phyloP scores from a whole-genome alignment of 2,888 invertebrate genomes.

The Copidosoma aretas region DNA sequence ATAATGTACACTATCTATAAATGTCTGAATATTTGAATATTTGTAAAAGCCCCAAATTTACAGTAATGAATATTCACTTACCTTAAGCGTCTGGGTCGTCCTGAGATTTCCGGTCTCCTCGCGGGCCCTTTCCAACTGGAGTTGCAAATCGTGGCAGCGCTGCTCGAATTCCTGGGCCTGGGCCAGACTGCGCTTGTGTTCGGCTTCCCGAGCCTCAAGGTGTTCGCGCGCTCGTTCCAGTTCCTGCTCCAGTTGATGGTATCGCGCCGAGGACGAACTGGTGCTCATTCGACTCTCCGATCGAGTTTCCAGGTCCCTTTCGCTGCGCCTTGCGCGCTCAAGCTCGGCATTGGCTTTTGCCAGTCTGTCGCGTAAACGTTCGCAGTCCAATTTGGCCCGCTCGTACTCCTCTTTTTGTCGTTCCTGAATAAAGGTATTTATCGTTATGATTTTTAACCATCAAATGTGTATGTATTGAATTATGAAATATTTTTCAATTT shows the following conservation, averaged over 20 bases:
- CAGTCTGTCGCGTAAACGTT: conserved; percentile 78
- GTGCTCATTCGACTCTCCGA: conserved; percentile 80
- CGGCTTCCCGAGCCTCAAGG: conserved; percentile 76
- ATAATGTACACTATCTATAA: no score
- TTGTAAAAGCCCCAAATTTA: no score
- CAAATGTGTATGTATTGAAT: no score
- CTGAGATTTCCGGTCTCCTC: conserved; percentile 79
- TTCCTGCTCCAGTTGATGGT: conserved; percentile 65
- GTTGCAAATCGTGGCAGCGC: conserved; percentile 77
- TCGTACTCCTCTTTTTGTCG: conserved; percentile 78
- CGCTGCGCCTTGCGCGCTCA: conserved; percentile 76
- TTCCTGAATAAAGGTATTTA: conserved; percentile 57
- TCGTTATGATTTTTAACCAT: background rate
- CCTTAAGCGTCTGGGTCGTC: conserved; percentile 80
- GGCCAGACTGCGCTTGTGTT: conserved; percentile 72
- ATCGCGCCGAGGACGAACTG: conserved; percentile 68
- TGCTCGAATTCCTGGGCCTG: conserved; percentile 74
- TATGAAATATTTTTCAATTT: no score
- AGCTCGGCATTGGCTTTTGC: conserved; percentile 83
- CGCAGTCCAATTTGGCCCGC: conserved; percentile 79
- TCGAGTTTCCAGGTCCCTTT: conserved; percentile 75
- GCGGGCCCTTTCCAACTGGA: conserved; percentile 81
- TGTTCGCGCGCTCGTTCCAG: conserved; percentile 79
- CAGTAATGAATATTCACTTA: no score
- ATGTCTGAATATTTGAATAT: no score